Percentiles rank a stretch among this genome's conserved stretches.
Evolutionary conservation across 2,797 vertebrate genomes (phyloP).

Genomic region (Moxostoma hubbsi): DNA sequence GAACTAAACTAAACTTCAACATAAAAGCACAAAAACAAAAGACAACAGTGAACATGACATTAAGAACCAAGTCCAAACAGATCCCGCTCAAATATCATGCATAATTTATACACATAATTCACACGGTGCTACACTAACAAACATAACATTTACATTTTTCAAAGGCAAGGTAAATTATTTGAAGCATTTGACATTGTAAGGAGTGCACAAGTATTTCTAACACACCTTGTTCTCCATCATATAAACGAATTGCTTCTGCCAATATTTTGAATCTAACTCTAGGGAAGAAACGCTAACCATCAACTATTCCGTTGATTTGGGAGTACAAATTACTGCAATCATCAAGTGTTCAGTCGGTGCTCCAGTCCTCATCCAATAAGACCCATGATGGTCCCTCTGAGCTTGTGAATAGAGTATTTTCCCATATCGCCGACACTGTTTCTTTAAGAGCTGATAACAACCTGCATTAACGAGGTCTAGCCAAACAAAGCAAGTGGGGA

Average conservation of each 20-base stretch:
- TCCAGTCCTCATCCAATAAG: slow-evolving; percentile 28
- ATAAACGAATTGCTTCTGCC: background rate
- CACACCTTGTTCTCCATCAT: slow-evolving; percentile 13
- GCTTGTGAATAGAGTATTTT: slow-evolving; percentile 42
- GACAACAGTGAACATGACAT: too few species aligned
- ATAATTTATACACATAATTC: slow-evolving; percentile 26
- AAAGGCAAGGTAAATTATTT: slow-evolving; percentile 12
- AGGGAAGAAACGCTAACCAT: too few species aligned
- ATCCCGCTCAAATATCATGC: background rate
- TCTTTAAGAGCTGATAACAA: slow-evolving; percentile 65
- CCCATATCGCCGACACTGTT: slow-evolving; percentile 64
- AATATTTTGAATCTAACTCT: too few species aligned
- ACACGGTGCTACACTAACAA: background rate
- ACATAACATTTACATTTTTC: slow-evolving; percentile 22
- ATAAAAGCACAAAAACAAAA: too few species aligned
- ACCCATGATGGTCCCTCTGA: slow-evolving; percentile 12
- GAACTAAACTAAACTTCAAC: too few species aligned
- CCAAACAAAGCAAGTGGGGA: slow-evolving; percentile 69
- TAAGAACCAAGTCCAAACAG: background rate
- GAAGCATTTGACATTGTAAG: background rate
- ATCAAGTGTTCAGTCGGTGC: slow-evolving; percentile 45
- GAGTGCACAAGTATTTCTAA: slow-evolving; percentile 36
- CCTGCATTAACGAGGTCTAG: slow-evolving; percentile 52
- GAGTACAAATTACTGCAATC: background rate
- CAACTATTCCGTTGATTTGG: background rate